These are phyloP conservation scores for Syndactyla subalaris DNA, from an alignment of 2,797 vertebrate species.

Conservation along the genomic window DNA sequence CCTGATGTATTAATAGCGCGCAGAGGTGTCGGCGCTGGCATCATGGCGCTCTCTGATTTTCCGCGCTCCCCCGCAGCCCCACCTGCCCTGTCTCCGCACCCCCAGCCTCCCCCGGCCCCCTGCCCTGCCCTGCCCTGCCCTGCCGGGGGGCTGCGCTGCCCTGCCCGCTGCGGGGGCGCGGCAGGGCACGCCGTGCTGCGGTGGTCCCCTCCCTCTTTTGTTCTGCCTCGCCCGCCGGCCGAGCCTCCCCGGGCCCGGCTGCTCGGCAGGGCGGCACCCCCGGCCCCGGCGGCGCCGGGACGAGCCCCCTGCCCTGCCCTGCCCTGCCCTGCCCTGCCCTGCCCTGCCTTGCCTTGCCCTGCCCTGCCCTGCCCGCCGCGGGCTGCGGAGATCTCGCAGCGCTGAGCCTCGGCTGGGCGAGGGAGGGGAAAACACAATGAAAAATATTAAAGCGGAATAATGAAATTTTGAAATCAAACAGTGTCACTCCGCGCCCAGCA, in stretches of 20 bases:
- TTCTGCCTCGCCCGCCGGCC: slow-evolving; percentile 48
- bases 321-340: neutral
- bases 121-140: neutral
- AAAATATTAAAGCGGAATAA: too few species aligned
- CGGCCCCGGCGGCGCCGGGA: neutral
- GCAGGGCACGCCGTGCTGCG: neutral
- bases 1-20: neutral
- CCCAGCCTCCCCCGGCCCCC: neutral
- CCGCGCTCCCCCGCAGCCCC: neutral
- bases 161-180: neutral
- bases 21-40: slow-evolving; percentile 27
- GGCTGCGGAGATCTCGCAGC: neutral
- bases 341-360: too few species aligned
- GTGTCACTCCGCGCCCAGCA: neutral
- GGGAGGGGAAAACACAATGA: neutral
- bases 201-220: slow-evolving; percentile 78
- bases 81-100: neutral
- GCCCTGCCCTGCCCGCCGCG: too few species aligned
- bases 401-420: neutral
- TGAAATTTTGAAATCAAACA: neutral
- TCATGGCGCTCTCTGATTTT: slow-evolving; percentile 63
- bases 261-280: neutral
- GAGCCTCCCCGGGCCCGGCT: neutral
- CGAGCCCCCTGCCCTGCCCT: neutral
- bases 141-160: neutral